A percentile compares a stretch with the other conserved stretches of the same genome.
Evolutionary conservation across 2,888 invertebrate genomes (phyloP).

Genomic region (Pterostichus niger): DNA sequence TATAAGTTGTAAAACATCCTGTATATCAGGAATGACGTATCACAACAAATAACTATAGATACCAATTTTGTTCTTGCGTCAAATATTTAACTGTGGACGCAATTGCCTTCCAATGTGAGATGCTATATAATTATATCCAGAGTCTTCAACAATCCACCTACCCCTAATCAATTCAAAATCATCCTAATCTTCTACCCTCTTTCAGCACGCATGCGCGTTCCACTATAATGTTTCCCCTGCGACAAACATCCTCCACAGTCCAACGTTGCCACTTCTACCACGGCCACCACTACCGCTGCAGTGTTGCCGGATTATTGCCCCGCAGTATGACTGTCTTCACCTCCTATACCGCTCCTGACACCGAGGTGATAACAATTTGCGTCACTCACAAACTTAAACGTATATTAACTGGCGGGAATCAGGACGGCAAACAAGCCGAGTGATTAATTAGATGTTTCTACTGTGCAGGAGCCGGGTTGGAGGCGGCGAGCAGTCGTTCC

Average conservation of each 20-base stretch:
- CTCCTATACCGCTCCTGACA: conserved; percentile 33
- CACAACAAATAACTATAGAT: too few species aligned
- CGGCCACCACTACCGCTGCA: too few species aligned
- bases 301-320: not conserved
- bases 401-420: conserved; percentile 63
- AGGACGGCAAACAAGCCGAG: conserved; percentile 48
- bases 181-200: not conserved
- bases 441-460: conserved; percentile 60
- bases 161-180: not conserved
- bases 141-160: too few species aligned
- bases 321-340: conserved; percentile 12
- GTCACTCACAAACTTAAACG: conserved; percentile 66
- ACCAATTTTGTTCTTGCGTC: too few species aligned
- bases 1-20: too few species aligned
- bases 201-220: not conserved
- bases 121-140: too few species aligned
- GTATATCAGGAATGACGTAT: too few species aligned
- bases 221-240: not conserved
- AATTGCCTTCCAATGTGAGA: too few species aligned
- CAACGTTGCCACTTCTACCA: too few species aligned
- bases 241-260: not conserved
- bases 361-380: conserved; percentile 64
- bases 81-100: too few species aligned
- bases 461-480: conserved; percentile 13
- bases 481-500: not conserved